phyloP scores from a whole-genome alignment of 2,113 vertebrate species.

The Lichenostomus cassidix region DNA sequence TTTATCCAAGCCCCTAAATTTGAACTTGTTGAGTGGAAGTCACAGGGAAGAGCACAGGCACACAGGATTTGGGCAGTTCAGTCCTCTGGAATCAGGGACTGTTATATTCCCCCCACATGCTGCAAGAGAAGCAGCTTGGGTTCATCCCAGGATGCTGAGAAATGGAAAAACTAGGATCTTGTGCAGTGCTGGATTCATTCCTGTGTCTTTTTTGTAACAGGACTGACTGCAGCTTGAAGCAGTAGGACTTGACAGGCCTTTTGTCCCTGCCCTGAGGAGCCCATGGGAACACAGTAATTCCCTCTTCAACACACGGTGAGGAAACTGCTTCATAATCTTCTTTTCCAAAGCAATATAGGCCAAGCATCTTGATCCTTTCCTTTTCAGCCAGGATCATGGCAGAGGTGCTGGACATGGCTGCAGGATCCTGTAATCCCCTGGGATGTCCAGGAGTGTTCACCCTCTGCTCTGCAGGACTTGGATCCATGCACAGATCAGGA shows the following conservation, averaged over 20 bases:
- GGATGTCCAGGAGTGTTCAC: fast-evolving
- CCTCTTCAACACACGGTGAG: neutral
- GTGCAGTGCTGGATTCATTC: neutral
- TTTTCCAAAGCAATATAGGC: neutral
- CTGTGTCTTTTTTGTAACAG: neutral
- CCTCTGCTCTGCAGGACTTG: fast-evolving
- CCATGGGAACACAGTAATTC: neutral
- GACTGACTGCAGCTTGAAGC: neutral
- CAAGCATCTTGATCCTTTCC: neutral
- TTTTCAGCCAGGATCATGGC: neutral
- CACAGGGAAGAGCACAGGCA: neutral
- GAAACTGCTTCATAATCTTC: neutral
- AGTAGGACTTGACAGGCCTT: neutral
- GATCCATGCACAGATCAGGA: neutral
- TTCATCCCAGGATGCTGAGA: neutral
- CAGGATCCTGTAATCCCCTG: neutral
- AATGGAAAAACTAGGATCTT: neutral
- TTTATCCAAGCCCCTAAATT: neutral
- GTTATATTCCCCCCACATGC: neutral
- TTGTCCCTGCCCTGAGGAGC: neutral
- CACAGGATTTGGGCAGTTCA: neutral
- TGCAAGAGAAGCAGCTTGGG: neutral
- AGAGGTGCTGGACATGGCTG: neutral
- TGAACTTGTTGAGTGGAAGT: neutral
- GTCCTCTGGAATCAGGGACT: fast-evolving